Evolutionary conservation across 2,888 invertebrate genomes (phyloP).

Genomic region (Rosalia funebris): DNA sequence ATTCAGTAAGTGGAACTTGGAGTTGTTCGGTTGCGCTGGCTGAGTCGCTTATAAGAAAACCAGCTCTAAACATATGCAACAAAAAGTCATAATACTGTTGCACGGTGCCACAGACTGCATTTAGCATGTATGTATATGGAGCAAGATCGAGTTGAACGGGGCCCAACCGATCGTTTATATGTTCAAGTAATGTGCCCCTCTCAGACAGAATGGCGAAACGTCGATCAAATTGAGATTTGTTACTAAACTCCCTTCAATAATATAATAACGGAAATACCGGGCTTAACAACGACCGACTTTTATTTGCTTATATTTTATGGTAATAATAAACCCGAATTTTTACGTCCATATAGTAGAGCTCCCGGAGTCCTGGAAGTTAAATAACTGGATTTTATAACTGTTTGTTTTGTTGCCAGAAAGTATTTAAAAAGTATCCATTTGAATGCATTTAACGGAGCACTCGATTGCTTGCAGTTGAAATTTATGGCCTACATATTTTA

Average conservation of each 20-base stretch:
- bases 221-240: constrained; percentile 24
- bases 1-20: no score
- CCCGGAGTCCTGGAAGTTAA: not conserved
- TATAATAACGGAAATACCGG: constrained; percentile 14
- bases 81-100: constrained; percentile 7
- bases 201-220: constrained; percentile 16
- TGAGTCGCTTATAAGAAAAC: not conserved
- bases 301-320: constrained; percentile 25
- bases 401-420: constrained; percentile 14
- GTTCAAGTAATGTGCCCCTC: constrained; percentile 5
- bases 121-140: constrained; percentile 12
- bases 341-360: not conserved
- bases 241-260: constrained; percentile 15
- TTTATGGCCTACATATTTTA: constrained; percentile 34
- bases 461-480: constrained; percentile 30
- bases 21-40: no score
- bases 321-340: constrained; percentile 20
- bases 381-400: not conserved
- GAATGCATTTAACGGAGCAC: constrained; percentile 30
- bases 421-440: constrained; percentile 33
- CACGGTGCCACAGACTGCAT: constrained; percentile 7
- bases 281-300: constrained; percentile 14
- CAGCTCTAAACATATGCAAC: not conserved
- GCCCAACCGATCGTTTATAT: constrained; percentile 15
- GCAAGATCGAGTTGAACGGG: constrained; percentile 13